Percentiles rank a stretch among this genome's conserved stretches.
Evolutionary conservation across 2,888 invertebrate genomes (phyloP).

Genomic region (Steinernema hermaphroditum): DNA sequence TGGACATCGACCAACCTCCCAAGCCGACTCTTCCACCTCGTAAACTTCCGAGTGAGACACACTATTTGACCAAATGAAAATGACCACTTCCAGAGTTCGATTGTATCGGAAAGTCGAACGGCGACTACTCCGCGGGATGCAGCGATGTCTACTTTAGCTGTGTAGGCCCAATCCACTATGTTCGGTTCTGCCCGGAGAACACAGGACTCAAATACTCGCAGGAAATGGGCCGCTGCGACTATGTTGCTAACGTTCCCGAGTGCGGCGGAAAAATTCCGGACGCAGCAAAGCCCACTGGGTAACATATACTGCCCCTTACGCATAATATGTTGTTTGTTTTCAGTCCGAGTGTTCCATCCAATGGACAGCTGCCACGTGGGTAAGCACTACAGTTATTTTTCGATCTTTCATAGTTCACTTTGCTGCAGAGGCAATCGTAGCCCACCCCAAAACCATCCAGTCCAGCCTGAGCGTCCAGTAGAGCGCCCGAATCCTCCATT

Average conservation of each 20-base stretch:
- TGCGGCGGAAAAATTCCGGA: constrained; percentile 11
- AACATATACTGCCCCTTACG: no score
- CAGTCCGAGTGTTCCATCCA: no score
- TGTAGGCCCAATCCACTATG: background rate
- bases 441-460: no score
- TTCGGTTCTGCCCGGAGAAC: constrained; percentile 36
- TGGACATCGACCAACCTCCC: background rate
- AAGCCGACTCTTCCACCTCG: background rate
- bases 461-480: no score
- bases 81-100: background rate
- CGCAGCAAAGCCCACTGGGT: no score
- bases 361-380: no score
- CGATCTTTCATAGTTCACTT: no score
- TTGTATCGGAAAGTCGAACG: constrained; percentile 36
- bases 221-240: background rate
- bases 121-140: constrained; percentile 40
- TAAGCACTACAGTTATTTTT: no score
- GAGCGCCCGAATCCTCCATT: no score
- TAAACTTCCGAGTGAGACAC: background rate
- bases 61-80: background rate
- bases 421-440: no score
- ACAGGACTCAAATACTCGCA: background rate
- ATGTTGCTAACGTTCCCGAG: background rate
- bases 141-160: constrained; percentile 39
- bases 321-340: no score